phyloP scores from a whole-genome alignment of 2,888 invertebrate species.

The Eurytoma californica region DNA sequence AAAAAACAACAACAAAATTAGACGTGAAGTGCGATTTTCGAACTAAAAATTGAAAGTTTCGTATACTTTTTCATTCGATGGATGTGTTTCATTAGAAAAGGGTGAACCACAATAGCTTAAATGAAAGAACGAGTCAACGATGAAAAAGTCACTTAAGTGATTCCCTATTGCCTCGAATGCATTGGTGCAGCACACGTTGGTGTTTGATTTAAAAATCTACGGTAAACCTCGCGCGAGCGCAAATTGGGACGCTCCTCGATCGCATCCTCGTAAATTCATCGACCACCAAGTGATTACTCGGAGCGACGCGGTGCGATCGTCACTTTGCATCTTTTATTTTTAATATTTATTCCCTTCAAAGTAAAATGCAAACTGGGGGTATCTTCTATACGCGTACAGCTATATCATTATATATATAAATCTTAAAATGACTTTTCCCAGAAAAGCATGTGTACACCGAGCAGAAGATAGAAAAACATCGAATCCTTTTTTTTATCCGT shows the following conservation, averaged over 20 bases:
- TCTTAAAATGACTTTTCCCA: conserved; percentile 49
- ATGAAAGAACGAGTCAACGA: not conserved
- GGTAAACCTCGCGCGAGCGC: conserved; percentile 9
- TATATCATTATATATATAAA: conserved; percentile 18
- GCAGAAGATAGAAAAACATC: conserved; percentile 54
- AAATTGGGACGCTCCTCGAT: not conserved
- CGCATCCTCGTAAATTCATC: not conserved
- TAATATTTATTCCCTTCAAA: conserved; percentile 2
- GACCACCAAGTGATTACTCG: not conserved
- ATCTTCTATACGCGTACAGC: conserved; percentile 1
- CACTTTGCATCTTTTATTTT: not conserved
- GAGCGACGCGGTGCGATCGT: conserved; percentile 33
- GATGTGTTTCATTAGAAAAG: not conserved
- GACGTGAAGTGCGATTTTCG: too few species aligned
- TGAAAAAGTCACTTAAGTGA: conserved; percentile 38
- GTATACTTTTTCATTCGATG: not conserved
- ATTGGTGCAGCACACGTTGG: conserved; percentile 34
- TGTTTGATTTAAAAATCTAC: conserved; percentile 32
- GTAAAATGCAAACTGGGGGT: conserved; percentile 21
- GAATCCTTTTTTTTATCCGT: conserved; percentile 20
- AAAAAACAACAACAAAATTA: too few species aligned
- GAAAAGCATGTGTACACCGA: conserved; percentile 52
- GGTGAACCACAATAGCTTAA: not conserved
- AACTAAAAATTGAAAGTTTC: not conserved
- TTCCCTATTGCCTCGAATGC: conserved; percentile 47